Base-by-base conservation (phyloP, 2,888 invertebrate genomes). In the Hyppa rectilinea region DNA sequence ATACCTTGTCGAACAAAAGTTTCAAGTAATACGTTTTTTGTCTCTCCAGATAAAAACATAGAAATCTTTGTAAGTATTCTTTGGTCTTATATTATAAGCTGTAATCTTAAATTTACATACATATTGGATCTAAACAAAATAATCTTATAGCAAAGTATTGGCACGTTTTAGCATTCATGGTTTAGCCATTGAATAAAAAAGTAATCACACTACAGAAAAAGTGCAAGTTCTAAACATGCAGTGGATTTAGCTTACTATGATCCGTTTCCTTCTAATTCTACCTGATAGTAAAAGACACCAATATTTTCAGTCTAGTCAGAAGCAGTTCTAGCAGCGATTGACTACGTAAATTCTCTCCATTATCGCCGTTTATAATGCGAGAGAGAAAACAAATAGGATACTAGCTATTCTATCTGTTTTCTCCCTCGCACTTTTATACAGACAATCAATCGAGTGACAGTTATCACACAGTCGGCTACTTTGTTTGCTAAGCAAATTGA, bases 401-500 rank as follows among this genome's bases (percentile, higher is more conserved):
- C 2, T 23, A 29, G 4, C 3, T 53, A 9, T 23, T 4, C 5
- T 2, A 50, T 49, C 43, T 43, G 0, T 0, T 5, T 5, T 65
- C 49, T 62, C 52, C 6, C 56, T 70, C 43, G 14, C 61, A 23
- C 45, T 7, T 36, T 56, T 38, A 61, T 56, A 52, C 38, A 34
- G 43, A 40, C 50, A 65, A 58, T 78, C 69, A 69, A 74, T 75
- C 60, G 61, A 47, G 53, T 65, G 68, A 45, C 75, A 79, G 69
- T 72, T 72, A 63, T 63, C 73, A 38, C 12, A 45, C 49, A 47
- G 36, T 47, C 26, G 45, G 55, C 56, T 80, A 75, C 59, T 75
- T 70, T 66, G 70, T 80, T 78, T 70, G 80, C n/a, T 65, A 74
- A 59, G 70, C 65, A 80, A 78, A 75, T 78, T 75, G 70, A 78